Evolutionary conservation across 2,888 invertebrate species (phyloP), one percentile per base, ranked within the genome.

Genomic region (Xanthia icteritia): DNA sequence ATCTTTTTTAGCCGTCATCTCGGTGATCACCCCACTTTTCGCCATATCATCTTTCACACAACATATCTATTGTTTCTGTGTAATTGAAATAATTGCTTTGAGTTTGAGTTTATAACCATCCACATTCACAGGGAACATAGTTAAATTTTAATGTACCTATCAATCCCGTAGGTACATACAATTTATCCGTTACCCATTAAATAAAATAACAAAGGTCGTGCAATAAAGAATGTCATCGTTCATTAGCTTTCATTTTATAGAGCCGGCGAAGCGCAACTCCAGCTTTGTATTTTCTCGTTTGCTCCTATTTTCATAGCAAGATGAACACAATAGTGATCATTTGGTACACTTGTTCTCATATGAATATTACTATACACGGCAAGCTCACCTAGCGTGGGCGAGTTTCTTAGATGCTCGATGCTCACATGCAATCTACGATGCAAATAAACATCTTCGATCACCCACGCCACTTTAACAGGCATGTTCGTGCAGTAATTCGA

Each of bases 371-470:
- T 54, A 31, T 70, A 76, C 60, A 63, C n/a, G 58, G 68, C 54
- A 63, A 68, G 58, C 42, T 77, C 65, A 63, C 60, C 23, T 36
- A 45, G 73, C 72, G 85, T 86, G 82, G 89, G 89, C 78, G 86
- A 78, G 70, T 77, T 77, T 79, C 86, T 81, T 63, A 87, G 81
- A 86, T 78, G 77, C 79, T 75, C 64, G 78, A 84, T 79, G 80
- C 80, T 76, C 39, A 60, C 76, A 83, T 82, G 82, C 78, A 88
- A 81, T 86, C 80, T 77, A 48, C 73, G 77, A 76, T 82, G 76
- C 83, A 78, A 80, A 86, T 88, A 87, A 81, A 85, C 85, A 84
- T 84, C 70, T 82, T 82, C 72, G 48, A 69, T 75, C 86, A 76
- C 89, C 89, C 86, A 90, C 79, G 72, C 71, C 69, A 83, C 65